A percentile compares a stretch with the other conserved stretches of the same genome.
phyloP scores from a whole-genome alignment of 1,140 invertebrate species.

The Glossosoma conforme region DNA sequence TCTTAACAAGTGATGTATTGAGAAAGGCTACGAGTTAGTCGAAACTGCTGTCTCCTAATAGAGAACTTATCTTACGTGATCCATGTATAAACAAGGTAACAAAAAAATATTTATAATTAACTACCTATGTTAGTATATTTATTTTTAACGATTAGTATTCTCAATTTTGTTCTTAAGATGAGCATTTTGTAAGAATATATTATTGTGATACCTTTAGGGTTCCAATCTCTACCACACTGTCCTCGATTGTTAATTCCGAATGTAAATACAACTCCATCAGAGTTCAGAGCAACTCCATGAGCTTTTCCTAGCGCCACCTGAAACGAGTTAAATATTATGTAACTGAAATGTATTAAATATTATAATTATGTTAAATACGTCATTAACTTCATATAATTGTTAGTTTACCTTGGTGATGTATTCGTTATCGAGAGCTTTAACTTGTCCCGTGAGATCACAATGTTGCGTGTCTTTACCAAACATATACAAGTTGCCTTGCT shows the following conservation, averaged over 20 bases:
- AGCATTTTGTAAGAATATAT: not conserved
- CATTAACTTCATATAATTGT: too few species aligned
- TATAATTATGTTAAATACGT: too few species aligned
- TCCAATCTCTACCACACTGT: slow-evolving; percentile 87
- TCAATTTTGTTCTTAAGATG: too few species aligned
- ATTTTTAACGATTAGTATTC: too few species aligned
- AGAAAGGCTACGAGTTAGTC: too few species aligned
- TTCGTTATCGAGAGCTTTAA: slow-evolving; percentile 73
- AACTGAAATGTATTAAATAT: not conserved
- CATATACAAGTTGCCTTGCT: slow-evolving; percentile 84
- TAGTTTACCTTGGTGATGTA: slow-evolving; percentile 60
- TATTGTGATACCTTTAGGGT: slow-evolving; percentile 23
- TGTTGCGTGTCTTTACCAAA: slow-evolving; percentile 93
- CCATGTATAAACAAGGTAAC: too few species aligned
- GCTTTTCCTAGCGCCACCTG: slow-evolving; percentile 92
- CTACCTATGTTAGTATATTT: too few species aligned
- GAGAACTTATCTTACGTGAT: too few species aligned
- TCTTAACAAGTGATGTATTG: too few species aligned
- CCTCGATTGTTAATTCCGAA: slow-evolving; percentile 98
- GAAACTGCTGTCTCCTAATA: too few species aligned
- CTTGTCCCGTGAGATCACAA: slow-evolving; percentile 68
- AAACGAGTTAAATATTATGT: slow-evolving; percentile 6
- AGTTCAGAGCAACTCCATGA: slow-evolving; percentile 83
- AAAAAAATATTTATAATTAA: too few species aligned
- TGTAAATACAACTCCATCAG: slow-evolving; percentile 87